Percentiles rank a stretch among this genome's conserved stretches.
These are phyloP conservation scores for Helicoverpa zea DNA, from an alignment of 1,140 invertebrate species.

Conservation along the genomic window DNA sequence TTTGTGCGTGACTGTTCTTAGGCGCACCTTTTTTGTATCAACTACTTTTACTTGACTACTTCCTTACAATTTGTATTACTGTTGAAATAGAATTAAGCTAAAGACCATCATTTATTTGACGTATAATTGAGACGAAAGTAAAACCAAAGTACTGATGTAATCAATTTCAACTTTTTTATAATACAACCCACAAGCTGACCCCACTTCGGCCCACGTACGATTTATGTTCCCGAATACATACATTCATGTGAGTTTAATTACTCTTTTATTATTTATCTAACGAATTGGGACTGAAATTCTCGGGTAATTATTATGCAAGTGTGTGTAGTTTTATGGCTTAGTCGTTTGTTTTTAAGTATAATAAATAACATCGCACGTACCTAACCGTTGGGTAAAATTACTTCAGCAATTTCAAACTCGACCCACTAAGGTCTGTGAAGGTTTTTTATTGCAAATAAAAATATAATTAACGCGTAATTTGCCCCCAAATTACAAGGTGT, in stretches of 20 bases:
- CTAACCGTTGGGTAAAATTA: not conserved
- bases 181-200: not conserved
- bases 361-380: not conserved
- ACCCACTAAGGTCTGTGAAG: not conserved
- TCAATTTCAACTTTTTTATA: not conserved
- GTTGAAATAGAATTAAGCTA: not conserved
- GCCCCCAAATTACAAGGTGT: not conserved
- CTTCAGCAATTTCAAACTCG: not conserved
- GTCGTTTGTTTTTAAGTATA: not conserved
- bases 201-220: not conserved
- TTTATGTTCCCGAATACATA: slow-evolving; percentile 12
- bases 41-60: not conserved
- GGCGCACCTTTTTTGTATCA: slow-evolving; percentile 6
- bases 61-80: not conserved
- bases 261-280: slow-evolving; percentile 11
- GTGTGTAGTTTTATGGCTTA: not conserved
- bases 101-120: not conserved
- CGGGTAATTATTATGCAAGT: not conserved
- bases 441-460: slow-evolving; percentile 1
- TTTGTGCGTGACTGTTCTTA: slow-evolving; percentile 27
- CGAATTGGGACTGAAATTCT: not conserved
- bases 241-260: slow-evolving; percentile 1
- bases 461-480: slow-evolving; percentile 1
- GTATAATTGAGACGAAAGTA: not conserved
- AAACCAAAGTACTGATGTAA: not conserved